Base-by-base conservation (phyloP, 2,797 vertebrate species). In the Furcifer pardalis region DNA sequence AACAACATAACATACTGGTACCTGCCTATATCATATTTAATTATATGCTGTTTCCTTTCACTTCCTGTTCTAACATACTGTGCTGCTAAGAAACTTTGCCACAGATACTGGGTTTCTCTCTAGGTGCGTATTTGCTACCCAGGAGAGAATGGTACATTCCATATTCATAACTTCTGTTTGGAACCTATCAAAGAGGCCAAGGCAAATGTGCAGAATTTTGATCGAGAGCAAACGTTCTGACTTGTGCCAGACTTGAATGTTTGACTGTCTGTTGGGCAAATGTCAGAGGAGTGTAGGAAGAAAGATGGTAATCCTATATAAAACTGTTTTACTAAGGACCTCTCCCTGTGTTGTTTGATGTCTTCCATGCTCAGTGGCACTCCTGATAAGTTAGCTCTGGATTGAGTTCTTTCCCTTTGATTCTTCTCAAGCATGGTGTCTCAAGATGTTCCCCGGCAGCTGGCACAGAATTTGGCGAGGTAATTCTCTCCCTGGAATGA, bases 11-110 rank as follows among this genome's bases (percentile, higher is more conserved):
- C 37, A 72, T 5, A n/a, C n/a, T n/a, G n/a, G n/a, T n/a, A 62
- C 19, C 27, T 44, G 60, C 46, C 49, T 32, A 44, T 65, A 56
- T 74, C 27, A 65, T n/a, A 32, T 79, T 46, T 25, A 83, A 65
- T 74, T 65, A 37, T 73, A 86, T 74, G 60, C 37, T 27, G 69
- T 66, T 86, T 79, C 75, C 23, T 60, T 86, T 73, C 46, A 68
- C 68, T 73, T 73, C 68, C 35, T 56, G 32, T 44, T 46, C 40
- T 66, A 65, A 56, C 46, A 35, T 9, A 60, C 21, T 37, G 23
- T 66, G 37, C 25, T 46, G 1, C 77, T 79, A 42, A 37, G 30
- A 32, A 42, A 8, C 66, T 86, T 63, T 86, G 59, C 68, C 78
- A 56, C 21, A 86, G 85, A 46, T 69, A 37, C 40, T 32, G 23